These are phyloP conservation scores for Strigops habroptila DNA, from an alignment of 2,113 vertebrate species.

Conservation along the genomic window DNA sequence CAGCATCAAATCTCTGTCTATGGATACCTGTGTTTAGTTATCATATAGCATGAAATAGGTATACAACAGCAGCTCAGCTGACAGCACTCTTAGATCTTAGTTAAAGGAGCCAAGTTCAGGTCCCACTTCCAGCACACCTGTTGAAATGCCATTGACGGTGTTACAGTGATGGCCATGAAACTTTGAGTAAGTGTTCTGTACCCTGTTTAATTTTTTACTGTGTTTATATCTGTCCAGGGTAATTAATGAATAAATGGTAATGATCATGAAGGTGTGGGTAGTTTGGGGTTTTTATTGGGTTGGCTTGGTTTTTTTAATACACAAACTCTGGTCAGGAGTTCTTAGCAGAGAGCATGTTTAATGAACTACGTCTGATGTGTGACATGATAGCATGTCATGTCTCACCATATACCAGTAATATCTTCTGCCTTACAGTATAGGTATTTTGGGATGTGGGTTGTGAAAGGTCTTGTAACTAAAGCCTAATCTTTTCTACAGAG, in stretches of 20 bases:
- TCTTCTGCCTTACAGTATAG: neutral
- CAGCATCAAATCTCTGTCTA: neutral
- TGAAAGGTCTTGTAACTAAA: neutral
- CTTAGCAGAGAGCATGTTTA: neutral
- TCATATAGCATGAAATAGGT: neutral
- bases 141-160: neutral
- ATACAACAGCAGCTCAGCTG: neutral
- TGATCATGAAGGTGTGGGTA: neutral
- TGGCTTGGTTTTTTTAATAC: neutral
- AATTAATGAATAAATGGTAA: neutral
- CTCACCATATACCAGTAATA: neutral
- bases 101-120: neutral
- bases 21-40: neutral
- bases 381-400: neutral
- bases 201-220: neutral
- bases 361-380: neutral
- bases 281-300: neutral
- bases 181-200: neutral
- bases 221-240: neutral
- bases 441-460: neutral
- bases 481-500: neutral
- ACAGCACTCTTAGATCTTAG: neutral
- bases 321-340: neutral
- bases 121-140: neutral
- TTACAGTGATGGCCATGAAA: neutral